Base-by-base conservation (phyloP, 2,113 vertebrate species). In the Anas platyrhynchos region DNA sequence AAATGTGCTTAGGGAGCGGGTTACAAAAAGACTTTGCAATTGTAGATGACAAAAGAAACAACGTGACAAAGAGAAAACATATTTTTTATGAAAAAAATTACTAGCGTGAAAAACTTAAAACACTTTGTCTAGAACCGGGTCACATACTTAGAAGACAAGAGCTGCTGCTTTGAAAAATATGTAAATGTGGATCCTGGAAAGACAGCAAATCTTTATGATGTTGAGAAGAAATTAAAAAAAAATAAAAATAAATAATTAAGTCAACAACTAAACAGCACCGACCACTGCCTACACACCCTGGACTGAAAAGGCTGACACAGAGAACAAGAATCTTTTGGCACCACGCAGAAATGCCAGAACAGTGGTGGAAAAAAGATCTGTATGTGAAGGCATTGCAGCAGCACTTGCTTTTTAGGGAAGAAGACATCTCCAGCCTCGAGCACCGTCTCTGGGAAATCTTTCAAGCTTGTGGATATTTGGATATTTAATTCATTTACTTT, bases 11-110 rank as follows among this genome's bases (percentile, higher is more conserved):
- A 87, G 84, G 62, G 75, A 96, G 81, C 89, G 83, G 69, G 95
- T 77, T 95, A 76, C 84, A 95, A 93, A 83, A 95, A 87, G 94
- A 95, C 76, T 93, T 76, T 96, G 87, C 89, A 95, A 92, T 95
- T 96, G 94, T 44, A 94, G 82, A 92, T 71, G 34, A 93, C 93
- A 94, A 95, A 96, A 94, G 82, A 78, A 95, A 85, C 66, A 95
- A 97, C 75, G 54, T 58, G 84, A 94, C 2, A 2, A 94, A 95
- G 86, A 95, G 87, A 88, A 94, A 95, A 94, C 62, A 85, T 76
- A 91, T 38, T 87, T 91, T 87, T 73, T 41, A 89, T 17, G 54
- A 76, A 96, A 95, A 22, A 48, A 94, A 93, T 82, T 91, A 85
- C 62, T 85, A 65, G 62, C 27, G 62, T 54, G 71, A 91, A 94